Conservation (phyloP, 2,888 invertebrate genomes). For the Ophraella communa region DNA sequence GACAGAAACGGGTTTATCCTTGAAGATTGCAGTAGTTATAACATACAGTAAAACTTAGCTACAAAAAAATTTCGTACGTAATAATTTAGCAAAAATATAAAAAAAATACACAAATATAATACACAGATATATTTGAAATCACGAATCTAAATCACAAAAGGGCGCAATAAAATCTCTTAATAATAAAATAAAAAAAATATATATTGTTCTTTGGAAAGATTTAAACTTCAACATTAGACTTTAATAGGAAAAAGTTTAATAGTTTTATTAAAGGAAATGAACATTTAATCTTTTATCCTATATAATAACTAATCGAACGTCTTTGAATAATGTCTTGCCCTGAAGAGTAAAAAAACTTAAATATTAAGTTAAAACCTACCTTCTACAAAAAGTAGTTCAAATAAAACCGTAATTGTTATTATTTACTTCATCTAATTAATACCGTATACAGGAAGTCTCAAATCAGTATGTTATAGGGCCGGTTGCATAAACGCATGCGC, state of each 20-base stretch:
- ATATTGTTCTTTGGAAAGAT: constrained; percentile 41
- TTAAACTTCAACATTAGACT: constrained; percentile 23
- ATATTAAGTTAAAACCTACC: background rate
- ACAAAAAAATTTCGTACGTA: constrained; percentile 29
- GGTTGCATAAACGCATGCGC: too few relatives aligned
- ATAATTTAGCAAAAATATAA: constrained; percentile 46
- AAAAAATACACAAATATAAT: constrained; percentile 43
- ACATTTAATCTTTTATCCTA: constrained; percentile 12
- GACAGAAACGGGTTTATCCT: too few relatives aligned
- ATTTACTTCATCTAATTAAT: background rate
- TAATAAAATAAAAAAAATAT: constrained; percentile 22
- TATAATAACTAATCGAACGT: too few relatives aligned
- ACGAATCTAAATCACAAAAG: constrained; percentile 41
- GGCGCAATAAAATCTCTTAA: constrained; percentile 33
- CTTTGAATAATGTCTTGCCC: constrained; percentile 15
- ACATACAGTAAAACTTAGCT: too few relatives aligned
- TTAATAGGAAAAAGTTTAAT: background rate
- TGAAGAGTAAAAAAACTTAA: background rate
- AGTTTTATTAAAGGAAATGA: too few relatives aligned
- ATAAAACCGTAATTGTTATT: background rate
- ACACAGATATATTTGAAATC: constrained; percentile 41
- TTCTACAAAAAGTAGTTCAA: background rate
- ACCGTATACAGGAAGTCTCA: background rate
- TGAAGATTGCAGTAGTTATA: too few relatives aligned
- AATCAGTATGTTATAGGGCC: too few relatives aligned